Evolutionary conservation across 2,888 invertebrate species (phyloP), one percentile per base, ranked within the genome.

Genomic region (Vesta saturnalis): DNA sequence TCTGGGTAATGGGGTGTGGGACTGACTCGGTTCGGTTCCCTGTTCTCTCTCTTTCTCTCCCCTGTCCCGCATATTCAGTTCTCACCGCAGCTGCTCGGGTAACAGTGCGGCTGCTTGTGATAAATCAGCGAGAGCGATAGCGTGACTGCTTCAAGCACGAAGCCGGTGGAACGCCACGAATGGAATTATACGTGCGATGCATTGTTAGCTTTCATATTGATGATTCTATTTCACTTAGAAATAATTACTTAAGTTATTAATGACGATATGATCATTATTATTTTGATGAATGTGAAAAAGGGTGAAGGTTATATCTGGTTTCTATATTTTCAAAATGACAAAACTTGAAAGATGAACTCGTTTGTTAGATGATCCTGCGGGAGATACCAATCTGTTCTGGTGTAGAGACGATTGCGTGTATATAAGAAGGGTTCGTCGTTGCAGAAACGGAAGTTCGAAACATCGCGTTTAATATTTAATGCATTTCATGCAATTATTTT

Each of bases 1-100:
- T 76, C 76, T 77, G 77, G 77, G 76, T 77, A 77, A 78, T 77
- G 69, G 78, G 77, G 75, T 74, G 76, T 75, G 68, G 67, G 70
- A 67, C 71, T 65, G 63, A 70, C 56, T 68, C 70, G 60, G 71
- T 71, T 72, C 72, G 69, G 69, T 67, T 71, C 64, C 66, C 72
- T 60, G 69, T 60, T 65, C 22, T 60, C 67, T 65, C 63, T 19
- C 39, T 39, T 39, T 39, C 39, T 39, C 39, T 39, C 39, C 39
- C 39, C 62, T 61, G 60, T 57, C 67, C 66, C 64, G 66, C 23
- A 57, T n/a, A n/a, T 63, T 47, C 64, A 63, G 59, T 64, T 54
- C 67, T 61, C 64, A 63, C 65, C 65, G 69, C 67, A 68, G 71
- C 72, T 70, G 70, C 72, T 72, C 73, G 73, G 39, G 73, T 73